These are phyloP conservation scores for Drosophila buzzatii DNA, from an alignment of 2,888 invertebrate genomes.

Conservation along the genomic window DNA sequence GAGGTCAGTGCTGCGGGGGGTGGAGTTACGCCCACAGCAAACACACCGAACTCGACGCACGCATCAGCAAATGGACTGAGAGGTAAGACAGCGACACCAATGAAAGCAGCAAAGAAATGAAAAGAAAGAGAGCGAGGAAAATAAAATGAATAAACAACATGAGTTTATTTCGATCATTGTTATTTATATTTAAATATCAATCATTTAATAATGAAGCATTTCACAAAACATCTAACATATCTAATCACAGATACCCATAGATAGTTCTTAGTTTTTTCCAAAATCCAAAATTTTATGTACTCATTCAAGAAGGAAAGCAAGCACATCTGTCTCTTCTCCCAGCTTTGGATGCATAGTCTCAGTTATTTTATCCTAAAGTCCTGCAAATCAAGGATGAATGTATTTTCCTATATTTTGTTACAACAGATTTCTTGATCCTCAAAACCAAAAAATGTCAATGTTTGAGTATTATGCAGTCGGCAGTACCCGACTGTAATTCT, in stretches of 20 bases:
- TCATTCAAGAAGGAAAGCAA: too few relatives aligned
- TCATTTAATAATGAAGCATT: not conserved
- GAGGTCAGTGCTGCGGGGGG: conserved; percentile 52
- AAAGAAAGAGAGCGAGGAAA: not conserved
- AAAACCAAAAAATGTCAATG: too few relatives aligned
- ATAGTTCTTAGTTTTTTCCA: not conserved
- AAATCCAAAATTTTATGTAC: too few relatives aligned
- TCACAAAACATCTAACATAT: not conserved
- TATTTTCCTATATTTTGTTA: too few relatives aligned
- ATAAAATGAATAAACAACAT: not conserved
- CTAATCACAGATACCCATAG: not conserved
- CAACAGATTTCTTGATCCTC: too few relatives aligned
- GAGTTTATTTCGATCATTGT: not conserved
- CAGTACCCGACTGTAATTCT: not conserved
- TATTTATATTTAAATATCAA: not conserved
- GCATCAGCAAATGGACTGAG: conserved; percentile 79
- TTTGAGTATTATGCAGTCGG: not conserved
- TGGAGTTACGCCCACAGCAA: conserved; percentile 59
- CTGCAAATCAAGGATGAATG: too few relatives aligned
- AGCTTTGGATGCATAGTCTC: too few relatives aligned
- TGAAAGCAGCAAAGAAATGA: not conserved
- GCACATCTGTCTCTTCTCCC: too few relatives aligned
- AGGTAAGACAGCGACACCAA: conserved; percentile 56
- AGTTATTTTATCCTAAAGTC: too few relatives aligned
- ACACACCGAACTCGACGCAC: conserved; percentile 70